Conservation (phyloP, 2,113 vertebrate species). For the Muntiacus reevesi region DNA sequence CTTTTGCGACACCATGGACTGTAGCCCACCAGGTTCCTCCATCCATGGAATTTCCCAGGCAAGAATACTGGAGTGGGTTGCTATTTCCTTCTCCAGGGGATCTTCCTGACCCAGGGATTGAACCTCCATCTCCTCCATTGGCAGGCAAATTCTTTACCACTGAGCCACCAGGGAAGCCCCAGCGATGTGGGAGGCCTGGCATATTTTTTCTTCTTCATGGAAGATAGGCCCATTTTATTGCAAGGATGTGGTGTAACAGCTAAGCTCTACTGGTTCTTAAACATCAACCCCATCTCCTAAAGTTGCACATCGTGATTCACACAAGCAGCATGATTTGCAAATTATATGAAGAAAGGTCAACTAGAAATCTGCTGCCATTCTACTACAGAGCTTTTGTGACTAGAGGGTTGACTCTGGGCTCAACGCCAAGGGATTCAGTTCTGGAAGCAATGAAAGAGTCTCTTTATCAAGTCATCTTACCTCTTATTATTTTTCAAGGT, state of each 20-base stretch:
- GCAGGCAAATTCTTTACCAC: neutral
- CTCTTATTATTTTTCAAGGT: neutral
- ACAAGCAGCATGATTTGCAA: neutral
- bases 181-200: accelerated
- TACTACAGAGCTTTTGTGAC: neutral
- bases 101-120: neutral
- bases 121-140: neutral
- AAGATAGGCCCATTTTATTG: neutral
- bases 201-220: neutral
- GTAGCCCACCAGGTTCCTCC: neutral
- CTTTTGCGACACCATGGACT: neutral
- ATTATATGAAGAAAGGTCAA: neutral
- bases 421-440: neutral
- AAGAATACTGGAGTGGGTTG: neutral
- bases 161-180: neutral
- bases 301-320: neutral
- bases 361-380: neutral
- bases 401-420: too few species aligned
- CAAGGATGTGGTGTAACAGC: neutral
- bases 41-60: neutral
- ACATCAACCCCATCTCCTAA: neutral
- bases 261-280: neutral
- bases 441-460: neutral
- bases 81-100: neutral
- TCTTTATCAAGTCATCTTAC: neutral